These are phyloP conservation scores for Calliphora vomitoria DNA, from an alignment of 2,888 invertebrate genomes.

Conservation along the genomic window DNA sequence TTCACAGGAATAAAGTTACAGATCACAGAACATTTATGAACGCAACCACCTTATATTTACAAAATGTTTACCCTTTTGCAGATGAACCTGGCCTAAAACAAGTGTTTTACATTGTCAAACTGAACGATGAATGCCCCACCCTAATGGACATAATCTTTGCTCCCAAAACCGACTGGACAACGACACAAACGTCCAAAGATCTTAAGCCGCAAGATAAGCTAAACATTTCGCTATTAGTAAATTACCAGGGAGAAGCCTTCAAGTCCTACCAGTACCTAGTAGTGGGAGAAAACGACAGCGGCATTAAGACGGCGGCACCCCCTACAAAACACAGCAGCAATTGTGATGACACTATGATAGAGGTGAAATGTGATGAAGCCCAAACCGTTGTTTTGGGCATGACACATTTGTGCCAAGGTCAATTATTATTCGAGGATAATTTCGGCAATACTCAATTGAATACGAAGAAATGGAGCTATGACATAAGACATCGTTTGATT, in stretches of 20 bases:
- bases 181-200: conserved; percentile 68
- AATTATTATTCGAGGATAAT: conserved; percentile 87
- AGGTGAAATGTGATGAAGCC: conserved; percentile 41
- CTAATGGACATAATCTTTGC: conserved; percentile 78
- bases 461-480: conserved; percentile 86
- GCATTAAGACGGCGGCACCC: background rate
- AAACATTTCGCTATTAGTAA: conserved; percentile 77
- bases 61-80: conserved; percentile 46
- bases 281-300: conserved; percentile 49
- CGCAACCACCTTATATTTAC: background rate
- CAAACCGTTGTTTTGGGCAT: conserved; percentile 54
- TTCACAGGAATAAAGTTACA: too few relatives aligned
- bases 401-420: conserved; percentile 78
- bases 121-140: conserved; percentile 78
- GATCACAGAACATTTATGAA: too few relatives aligned
- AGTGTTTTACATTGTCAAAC: conserved; percentile 78
- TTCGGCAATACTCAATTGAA: conserved; percentile 84
- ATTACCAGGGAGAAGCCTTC: conserved; percentile 76
- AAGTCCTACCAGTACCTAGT: conserved; percentile 53
- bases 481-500: conserved; percentile 86
- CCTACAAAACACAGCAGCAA: background rate
- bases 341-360: conserved; percentile 39
- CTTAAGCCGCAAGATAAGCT: conserved; percentile 78
- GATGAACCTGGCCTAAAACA: conserved; percentile 78
- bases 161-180: conserved; percentile 76